A percentile compares a stretch with the other conserved stretches of the same genome.
Conservation (phyloP, 64 coral and sea anemone genomes). For the Platygyra sinensis region DNA sequence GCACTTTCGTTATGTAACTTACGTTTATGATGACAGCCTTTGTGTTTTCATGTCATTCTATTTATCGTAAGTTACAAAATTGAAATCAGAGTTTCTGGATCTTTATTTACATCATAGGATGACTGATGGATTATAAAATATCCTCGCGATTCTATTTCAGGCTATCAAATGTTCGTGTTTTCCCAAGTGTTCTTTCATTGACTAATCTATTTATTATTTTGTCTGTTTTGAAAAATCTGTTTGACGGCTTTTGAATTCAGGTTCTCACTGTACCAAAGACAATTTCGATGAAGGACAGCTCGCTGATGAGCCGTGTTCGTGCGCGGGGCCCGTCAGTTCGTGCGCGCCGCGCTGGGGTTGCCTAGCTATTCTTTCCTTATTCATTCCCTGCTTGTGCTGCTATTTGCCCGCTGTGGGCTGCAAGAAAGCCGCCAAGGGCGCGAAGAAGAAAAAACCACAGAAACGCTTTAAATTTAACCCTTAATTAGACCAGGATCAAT, state of each 20-base stretch:
- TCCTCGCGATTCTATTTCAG: not conserved
- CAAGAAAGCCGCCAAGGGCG: slow-evolving; percentile 67
- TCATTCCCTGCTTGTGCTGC: slow-evolving; percentile 90
- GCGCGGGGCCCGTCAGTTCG: slow-evolving; percentile 75
- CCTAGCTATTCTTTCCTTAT: slow-evolving; percentile 71
- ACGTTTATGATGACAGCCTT: slow-evolving; percentile 5
- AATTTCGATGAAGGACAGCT: slow-evolving; percentile 78
- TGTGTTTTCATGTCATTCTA: slow-evolving; percentile 33
- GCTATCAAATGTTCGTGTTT: slow-evolving; percentile 12
- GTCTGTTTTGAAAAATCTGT: slow-evolving; percentile 16
- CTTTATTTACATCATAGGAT: slow-evolving; percentile 39
- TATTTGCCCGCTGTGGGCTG: slow-evolving; percentile 83
- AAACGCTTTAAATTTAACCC: slow-evolving; percentile 59
- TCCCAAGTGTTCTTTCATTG: not conserved
- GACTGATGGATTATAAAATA: slow-evolving; percentile 33
- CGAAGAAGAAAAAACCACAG: slow-evolving; percentile 44
- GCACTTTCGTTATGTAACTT: not conserved
- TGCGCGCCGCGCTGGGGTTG: slow-evolving; percentile 95
- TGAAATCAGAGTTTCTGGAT: slow-evolving; percentile 34
- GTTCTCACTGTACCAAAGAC: slow-evolving; percentile 91
- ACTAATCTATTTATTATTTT: not conserved
- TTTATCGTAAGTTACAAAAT: slow-evolving; percentile 25
- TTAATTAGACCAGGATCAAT: slow-evolving; percentile 20
- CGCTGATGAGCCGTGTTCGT: slow-evolving; percentile 94
- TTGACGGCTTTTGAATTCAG: not conserved